phyloP scores from a whole-genome alignment of 2,888 invertebrate genomes.

The Phorcus lineatus region DNA sequence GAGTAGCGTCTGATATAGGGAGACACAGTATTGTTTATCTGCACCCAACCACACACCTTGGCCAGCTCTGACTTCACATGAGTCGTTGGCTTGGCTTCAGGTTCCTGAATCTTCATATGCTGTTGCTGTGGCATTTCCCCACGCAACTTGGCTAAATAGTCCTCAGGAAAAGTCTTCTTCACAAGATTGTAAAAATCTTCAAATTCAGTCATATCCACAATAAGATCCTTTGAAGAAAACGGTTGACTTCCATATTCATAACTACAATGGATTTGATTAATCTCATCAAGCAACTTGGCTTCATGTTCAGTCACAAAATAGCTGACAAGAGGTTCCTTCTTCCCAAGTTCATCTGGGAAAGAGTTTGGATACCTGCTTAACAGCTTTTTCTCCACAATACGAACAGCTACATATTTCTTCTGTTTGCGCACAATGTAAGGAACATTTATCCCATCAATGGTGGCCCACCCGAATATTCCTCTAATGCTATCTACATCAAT shows the following conservation, averaged over 20 bases:
- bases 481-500: slow-evolving; percentile 70
- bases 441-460: slow-evolving; percentile 83
- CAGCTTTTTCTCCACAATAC: slow-evolving; percentile 93
- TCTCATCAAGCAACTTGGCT: slow-evolving; percentile 91
- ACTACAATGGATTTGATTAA: slow-evolving; percentile 94
- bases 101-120: not conserved
- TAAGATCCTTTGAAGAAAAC: slow-evolving; percentile 91
- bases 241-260: slow-evolving; percentile 90
- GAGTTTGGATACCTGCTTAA: slow-evolving; percentile 70
- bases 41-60: slow-evolving; percentile 67
- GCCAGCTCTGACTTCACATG: slow-evolving; percentile 35
- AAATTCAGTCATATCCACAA: slow-evolving; percentile 91
- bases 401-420: slow-evolving; percentile 93
- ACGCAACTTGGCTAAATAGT: slow-evolving; percentile 45
- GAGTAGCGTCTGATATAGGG: slow-evolving; percentile 89
- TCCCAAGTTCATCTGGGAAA: slow-evolving; percentile 88
- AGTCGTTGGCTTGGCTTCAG: slow-evolving; percentile 9
- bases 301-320: slow-evolving; percentile 95
- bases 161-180: slow-evolving; percentile 71
- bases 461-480: slow-evolving; percentile 91
- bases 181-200: slow-evolving; percentile 91
- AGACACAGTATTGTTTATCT: slow-evolving; percentile 89
- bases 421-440: slow-evolving; percentile 90
- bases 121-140: slow-evolving; percentile 41
- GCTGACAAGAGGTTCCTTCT: slow-evolving; percentile 91